Conservation (phyloP, 2,797 vertebrate species). For the Amniataba percoides region DNA sequence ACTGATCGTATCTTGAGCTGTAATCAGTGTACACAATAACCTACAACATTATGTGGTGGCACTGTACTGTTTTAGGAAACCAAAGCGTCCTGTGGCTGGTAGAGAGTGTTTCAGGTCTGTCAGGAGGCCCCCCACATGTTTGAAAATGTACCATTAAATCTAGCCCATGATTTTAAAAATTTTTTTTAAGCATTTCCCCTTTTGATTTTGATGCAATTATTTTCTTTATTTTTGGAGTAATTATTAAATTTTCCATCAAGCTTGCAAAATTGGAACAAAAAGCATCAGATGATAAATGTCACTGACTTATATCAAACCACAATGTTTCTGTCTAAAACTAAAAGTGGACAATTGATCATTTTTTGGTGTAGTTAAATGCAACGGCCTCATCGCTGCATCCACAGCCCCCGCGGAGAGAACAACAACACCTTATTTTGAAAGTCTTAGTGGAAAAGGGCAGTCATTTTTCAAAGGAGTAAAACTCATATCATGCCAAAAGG, state of each 20-base stretch:
- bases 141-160: not conserved
- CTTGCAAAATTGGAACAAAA: not conserved
- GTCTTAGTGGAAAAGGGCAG: too few relatives aligned
- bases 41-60: not conserved
- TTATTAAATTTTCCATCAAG: too few relatives aligned
- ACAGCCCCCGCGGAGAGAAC: too few relatives aligned
- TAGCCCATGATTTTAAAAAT: not conserved
- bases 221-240: not conserved
- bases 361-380: not conserved
- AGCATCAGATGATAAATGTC: not conserved
- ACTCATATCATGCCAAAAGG: not conserved
- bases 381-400: not conserved
- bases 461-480: not conserved
- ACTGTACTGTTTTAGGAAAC: conserved; percentile 6
- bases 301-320: not conserved
- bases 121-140: not conserved
- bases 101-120: not conserved
- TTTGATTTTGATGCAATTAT: not conserved
- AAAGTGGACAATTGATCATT: not conserved
- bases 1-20: not conserved
- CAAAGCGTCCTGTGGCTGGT: not conserved
- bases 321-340: not conserved
- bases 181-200: not conserved
- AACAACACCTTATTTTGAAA: too few relatives aligned
- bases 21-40: not conserved